phyloP scores from a whole-genome alignment of 2,888 invertebrate species.

The Furcula furcula region DNA sequence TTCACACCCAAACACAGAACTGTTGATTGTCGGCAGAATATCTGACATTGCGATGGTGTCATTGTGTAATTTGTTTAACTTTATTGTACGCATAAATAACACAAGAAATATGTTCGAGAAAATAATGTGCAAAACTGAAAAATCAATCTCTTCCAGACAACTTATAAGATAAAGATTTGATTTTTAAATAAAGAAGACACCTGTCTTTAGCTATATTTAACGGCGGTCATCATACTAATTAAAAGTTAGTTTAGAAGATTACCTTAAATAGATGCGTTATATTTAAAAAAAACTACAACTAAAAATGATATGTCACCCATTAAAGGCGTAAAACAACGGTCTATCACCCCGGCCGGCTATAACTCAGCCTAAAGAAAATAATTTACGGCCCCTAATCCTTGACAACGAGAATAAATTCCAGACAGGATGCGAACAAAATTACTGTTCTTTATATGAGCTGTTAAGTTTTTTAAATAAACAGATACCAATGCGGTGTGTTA shows the following conservation, averaged over 20 bases:
- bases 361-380: conserved; percentile 66
- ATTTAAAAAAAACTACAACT: conserved; percentile 31
- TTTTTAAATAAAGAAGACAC: background rate
- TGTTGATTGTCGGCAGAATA: no score
- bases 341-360: conserved; percentile 56
- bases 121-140: no score
- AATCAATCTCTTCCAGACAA: no score
- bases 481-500: conserved; percentile 37
- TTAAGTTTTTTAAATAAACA: conserved; percentile 55
- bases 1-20: no score
- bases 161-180: no score
- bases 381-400: conserved; percentile 65
- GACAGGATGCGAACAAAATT: conserved; percentile 62
- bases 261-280: conserved; percentile 29
- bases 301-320: conserved; percentile 52
- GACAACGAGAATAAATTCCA: conserved; percentile 56
- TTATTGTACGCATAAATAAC: no score
- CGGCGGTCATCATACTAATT: conserved; percentile 33
- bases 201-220: conserved; percentile 1
- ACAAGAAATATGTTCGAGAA: no score
- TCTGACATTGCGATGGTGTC: no score
- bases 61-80: no score
- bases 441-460: conserved; percentile 50
- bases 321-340: conserved; percentile 61
- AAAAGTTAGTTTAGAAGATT: conserved; percentile 17